Base-by-base conservation (phyloP, 2,888 invertebrate species). In the Liposcelis brunnea region DNA sequence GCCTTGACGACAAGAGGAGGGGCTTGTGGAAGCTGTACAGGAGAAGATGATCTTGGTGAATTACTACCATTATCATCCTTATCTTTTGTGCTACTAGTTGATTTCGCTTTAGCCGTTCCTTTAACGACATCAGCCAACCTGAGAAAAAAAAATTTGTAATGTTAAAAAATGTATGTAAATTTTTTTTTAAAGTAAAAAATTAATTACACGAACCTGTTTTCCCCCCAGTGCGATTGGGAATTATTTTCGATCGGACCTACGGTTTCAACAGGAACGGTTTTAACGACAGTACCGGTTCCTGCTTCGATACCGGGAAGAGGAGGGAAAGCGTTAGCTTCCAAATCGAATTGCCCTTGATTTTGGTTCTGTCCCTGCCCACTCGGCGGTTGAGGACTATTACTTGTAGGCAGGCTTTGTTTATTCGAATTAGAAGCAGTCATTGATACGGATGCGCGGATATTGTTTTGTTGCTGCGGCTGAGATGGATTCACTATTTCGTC, bases 111-210 rank as follows among this genome's bases (percentile, higher is more conserved):
- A 43, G 74, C 75, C 34, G 76, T 77, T 47, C 80, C 80, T 55
- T 81, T 81, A 42, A 84, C 83, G 36, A 84, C 82, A 61, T 84
- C 84, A 10, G 83, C 75, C 56, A 83, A 68, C 59, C 81, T 75
- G 60, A 15, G 46, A 45, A 33, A 42, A 46, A 15, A 42, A 43
- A 42, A 31, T 34, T 36, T 31, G 33, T 16, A 2, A 31, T 14
- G 8, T 11, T 18, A 14, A 44, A 44, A 33, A 43, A 2, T 31
- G 11, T 31, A 26, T 19, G 8, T 44, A 19, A 5, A 18, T 7
- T 43, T 15, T 11, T 43, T 33, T 12, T 5, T 18, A 12, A 11
- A 43, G 2, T 11, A 40, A 43, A 16, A 16, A 15, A 16, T 35
- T 35, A 36, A 14, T 15, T n/a, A 37, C 15, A 31, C 14, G 48